phyloP scores from a whole-genome alignment of 2,113 vertebrate genomes.

The Ursus arctos region DNA sequence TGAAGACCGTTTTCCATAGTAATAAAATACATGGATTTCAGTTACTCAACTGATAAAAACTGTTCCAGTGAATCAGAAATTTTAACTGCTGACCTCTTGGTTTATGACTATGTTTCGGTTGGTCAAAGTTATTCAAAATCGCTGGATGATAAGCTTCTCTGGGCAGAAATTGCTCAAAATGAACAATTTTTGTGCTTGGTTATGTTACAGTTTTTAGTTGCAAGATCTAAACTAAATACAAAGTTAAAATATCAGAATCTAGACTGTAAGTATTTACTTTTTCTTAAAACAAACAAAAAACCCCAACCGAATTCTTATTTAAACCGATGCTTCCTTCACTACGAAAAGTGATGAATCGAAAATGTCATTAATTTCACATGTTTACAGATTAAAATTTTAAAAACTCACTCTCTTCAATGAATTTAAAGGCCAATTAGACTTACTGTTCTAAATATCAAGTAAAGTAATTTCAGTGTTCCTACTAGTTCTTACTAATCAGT shows the following conservation, averaged over 20 bases:
- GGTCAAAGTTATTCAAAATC: background rate
- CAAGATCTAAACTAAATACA: background rate
- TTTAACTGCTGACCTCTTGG: background rate
- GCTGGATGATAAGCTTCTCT: background rate
- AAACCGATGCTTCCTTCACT: background rate
- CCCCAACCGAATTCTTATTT: background rate
- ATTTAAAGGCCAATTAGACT: background rate
- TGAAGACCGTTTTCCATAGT: background rate
- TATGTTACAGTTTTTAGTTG: background rate
- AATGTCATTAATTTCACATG: background rate
- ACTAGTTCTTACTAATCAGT: background rate
- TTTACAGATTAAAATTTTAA: background rate
- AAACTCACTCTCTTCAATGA: background rate
- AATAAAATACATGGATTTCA: background rate
- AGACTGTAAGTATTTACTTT: background rate
- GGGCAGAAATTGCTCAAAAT: background rate
- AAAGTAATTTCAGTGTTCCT: background rate
- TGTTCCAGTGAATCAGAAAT: background rate
- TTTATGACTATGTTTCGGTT: background rate
- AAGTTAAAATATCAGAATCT: background rate
- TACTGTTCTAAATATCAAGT: background rate
- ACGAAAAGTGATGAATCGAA: slow-evolving; percentile 12
- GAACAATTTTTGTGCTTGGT: background rate
- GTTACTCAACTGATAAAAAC: background rate
- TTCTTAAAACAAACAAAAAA: background rate